phyloP scores from a whole-genome alignment of 2,888 invertebrate species.

The Fragum fragum region DNA sequence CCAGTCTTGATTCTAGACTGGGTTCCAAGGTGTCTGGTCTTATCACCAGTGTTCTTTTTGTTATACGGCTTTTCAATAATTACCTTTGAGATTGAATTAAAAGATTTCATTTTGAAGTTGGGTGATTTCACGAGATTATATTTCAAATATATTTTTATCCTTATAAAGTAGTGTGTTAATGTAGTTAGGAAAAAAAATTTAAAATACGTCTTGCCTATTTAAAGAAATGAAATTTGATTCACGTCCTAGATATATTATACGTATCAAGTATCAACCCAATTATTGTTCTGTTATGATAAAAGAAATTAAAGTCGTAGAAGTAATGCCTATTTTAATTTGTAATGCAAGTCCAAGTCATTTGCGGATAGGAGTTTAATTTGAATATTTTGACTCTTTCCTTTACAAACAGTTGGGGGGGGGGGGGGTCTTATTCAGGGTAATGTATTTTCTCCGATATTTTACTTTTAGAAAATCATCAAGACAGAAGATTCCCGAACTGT shows the following conservation, averaged over 20 bases:
- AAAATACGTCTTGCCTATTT: not conserved
- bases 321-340: not conserved
- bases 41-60: conserved; percentile 33
- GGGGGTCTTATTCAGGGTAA: too few species aligned
- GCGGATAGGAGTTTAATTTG: too few species aligned
- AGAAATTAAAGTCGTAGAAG: conserved; percentile 16
- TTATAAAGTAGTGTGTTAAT: conserved; percentile 27
- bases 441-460: too few species aligned
- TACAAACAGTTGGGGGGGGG: too few species aligned
- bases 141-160: conserved; percentile 29
- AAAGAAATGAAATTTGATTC: conserved; percentile 45
- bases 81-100: conserved; percentile 59
- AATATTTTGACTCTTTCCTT: too few species aligned
- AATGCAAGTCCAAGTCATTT: not conserved
- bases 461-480: too few species aligned
- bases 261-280: conserved; percentile 46
- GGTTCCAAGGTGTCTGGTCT: conserved; percentile 39
- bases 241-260: conserved; percentile 40
- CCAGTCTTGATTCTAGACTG: conserved; percentile 10
- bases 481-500: too few species aligned
- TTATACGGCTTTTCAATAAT: conserved; percentile 50
- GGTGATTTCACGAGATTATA: conserved; percentile 27
- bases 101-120: conserved; percentile 48
- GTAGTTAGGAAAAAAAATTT: not conserved
- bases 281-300: conserved; percentile 34